These are phyloP conservation scores for Acrobasis repandana DNA, from an alignment of 2,888 invertebrate genomes.

Conservation along the genomic window DNA sequence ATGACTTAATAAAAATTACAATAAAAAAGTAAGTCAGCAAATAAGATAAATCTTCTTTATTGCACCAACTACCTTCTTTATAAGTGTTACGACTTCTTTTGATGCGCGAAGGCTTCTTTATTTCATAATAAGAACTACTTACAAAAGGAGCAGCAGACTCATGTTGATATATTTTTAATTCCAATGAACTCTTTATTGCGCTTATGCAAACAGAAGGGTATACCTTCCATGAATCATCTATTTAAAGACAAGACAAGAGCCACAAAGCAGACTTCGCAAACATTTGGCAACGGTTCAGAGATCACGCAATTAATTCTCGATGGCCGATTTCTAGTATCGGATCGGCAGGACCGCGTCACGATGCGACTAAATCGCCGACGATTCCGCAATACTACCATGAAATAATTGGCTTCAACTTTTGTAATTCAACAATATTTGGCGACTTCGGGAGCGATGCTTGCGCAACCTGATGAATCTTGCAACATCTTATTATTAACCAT, in stretches of 20 bases:
- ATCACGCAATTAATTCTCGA: conserved; percentile 72
- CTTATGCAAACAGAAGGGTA: neutral
- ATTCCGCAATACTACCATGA: conserved; percentile 63
- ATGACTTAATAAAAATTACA: too few relatives aligned
- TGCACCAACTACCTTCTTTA: too few relatives aligned
- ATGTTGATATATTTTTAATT: too few relatives aligned
- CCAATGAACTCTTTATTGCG: neutral
- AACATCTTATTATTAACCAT: conserved; percentile 70
- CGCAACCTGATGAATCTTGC: conserved; percentile 62
- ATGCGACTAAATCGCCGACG: conserved; percentile 63
- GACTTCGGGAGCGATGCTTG: conserved; percentile 57
- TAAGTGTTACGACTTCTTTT: too few relatives aligned
- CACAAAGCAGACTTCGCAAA: conserved; percentile 49
- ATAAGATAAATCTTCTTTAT: too few relatives aligned
- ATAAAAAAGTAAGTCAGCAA: too few relatives aligned
- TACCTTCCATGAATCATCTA: conserved; percentile 41
- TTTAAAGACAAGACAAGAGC: conserved; percentile 17
- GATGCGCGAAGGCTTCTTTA: too few relatives aligned
- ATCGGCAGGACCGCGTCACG: conserved; percentile 66
- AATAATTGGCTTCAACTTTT: conserved; percentile 61
- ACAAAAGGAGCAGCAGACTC: too few relatives aligned
- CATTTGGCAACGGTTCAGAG: conserved; percentile 73
- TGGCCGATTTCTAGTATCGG: conserved; percentile 63
- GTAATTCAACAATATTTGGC: conserved; percentile 61
- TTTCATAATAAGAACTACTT: too few relatives aligned